Evolutionary conservation across 2,888 invertebrate species (phyloP).

Genomic region (Phania funesta): DNA sequence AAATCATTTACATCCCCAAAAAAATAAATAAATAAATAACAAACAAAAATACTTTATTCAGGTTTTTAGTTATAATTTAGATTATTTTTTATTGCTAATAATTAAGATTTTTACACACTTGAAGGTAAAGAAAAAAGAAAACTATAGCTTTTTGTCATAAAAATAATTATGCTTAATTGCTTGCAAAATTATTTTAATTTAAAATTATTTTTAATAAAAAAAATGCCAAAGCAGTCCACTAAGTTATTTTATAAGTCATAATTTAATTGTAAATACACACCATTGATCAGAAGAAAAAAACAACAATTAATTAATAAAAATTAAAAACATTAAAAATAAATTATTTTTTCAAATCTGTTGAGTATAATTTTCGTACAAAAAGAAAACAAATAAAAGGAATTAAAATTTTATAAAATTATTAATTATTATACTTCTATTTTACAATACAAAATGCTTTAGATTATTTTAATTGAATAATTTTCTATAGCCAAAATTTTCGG

Average conservation of each 20-base stretch:
- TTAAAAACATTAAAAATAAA: constrained; percentile 33
- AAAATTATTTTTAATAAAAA: constrained; percentile 23
- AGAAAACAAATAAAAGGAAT: too few species aligned
- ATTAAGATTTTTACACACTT: constrained; percentile 23
- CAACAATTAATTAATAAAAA: constrained; percentile 46
- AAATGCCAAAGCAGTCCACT: constrained; percentile 61
- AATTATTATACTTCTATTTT: too few species aligned
- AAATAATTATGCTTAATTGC: constrained; percentile 44
- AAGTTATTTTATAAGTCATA: constrained; percentile 52
- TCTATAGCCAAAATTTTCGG: too few species aligned
- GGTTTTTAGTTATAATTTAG: constrained; percentile 67
- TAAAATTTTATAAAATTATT: too few species aligned
- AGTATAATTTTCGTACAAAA: not conserved
- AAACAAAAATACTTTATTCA: constrained; percentile 69
- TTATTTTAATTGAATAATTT: too few species aligned
- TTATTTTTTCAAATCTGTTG: not conserved
- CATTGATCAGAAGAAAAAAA: constrained; percentile 50
- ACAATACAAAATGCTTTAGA: too few species aligned
- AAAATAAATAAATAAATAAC: constrained; percentile 8
- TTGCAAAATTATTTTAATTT: constrained; percentile 49
- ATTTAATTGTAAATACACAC: constrained; percentile 65
- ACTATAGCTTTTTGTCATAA: not conserved
- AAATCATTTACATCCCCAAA: too few species aligned
- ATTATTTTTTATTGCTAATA: constrained; percentile 21
- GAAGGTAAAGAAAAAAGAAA: not conserved